These are phyloP conservation scores for Gonatopus flavifemur DNA, from an alignment of 1,140 invertebrate genomes.

Conservation along the genomic window DNA sequence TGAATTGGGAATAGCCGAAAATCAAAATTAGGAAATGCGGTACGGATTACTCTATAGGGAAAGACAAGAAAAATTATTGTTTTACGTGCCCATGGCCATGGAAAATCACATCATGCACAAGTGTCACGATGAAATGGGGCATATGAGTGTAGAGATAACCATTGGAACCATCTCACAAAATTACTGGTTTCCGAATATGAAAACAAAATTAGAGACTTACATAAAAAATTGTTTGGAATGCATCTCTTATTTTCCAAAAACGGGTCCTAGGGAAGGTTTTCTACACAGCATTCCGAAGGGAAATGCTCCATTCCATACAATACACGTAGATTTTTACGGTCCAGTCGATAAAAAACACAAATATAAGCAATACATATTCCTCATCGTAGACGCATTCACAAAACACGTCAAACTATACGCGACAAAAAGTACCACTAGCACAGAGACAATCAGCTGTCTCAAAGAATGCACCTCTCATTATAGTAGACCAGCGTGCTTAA, in stretches of 20 bases:
- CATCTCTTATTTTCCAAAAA: slow-evolving; percentile 5
- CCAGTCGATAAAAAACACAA: slow-evolving; percentile 19
- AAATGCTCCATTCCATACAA: slow-evolving; percentile 22
- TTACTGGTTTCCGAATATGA: too few relatives aligned
- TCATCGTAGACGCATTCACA: slow-evolving; percentile 25
- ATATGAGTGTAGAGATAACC: slow-evolving; percentile 22
- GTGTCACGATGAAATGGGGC: slow-evolving; percentile 22
- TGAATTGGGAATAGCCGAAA: neutral
- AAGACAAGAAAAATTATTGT: slow-evolving; percentile 17
- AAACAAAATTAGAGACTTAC: too few relatives aligned
- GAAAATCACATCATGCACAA: slow-evolving; percentile 7
- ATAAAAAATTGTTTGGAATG: too few relatives aligned
- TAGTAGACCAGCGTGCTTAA: slow-evolving; percentile 26
- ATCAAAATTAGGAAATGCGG: slow-evolving; percentile 6
- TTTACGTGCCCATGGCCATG: slow-evolving; percentile 32
- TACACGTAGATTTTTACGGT: slow-evolving; percentile 37
- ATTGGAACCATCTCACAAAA: slow-evolving; percentile 18
- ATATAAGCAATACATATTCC: slow-evolving; percentile 20
- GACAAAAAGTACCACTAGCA: slow-evolving; percentile 13
- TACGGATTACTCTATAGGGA: slow-evolving; percentile 22
- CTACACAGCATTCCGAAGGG: slow-evolving; percentile 34
- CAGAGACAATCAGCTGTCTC: slow-evolving; percentile 21
- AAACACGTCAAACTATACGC: slow-evolving; percentile 29
- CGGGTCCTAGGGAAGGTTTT: slow-evolving; percentile 22
- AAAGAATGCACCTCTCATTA: slow-evolving; percentile 22